Evolutionary conservation across 2,797 vertebrate species (phyloP).

Genomic region (Threskiornis aethiopicus): DNA sequence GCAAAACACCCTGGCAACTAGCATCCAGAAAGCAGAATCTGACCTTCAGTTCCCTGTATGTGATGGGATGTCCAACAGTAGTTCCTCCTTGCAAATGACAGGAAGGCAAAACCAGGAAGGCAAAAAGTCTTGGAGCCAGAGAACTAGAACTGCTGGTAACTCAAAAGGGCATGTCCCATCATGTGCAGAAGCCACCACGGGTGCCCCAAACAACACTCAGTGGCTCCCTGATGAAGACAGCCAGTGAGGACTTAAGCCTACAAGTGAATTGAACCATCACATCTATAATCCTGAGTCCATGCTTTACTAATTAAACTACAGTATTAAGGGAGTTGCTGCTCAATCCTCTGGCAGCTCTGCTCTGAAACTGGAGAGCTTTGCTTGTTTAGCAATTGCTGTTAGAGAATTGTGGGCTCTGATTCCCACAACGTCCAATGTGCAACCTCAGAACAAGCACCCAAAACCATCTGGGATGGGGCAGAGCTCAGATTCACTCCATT

Average conservation of each 20-base stretch:
- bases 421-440: rapidly evolving
- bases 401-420: neutral
- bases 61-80: neutral
- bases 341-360: neutral
- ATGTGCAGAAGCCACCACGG: neutral
- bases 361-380: neutral
- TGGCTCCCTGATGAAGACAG: neutral
- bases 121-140: neutral
- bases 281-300: neutral
- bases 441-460: neutral
- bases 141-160: neutral
- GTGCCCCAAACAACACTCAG: neutral
- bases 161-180: neutral
- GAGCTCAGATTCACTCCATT: neutral
- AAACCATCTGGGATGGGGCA: neutral
- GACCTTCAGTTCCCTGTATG: neutral
- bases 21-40: neutral
- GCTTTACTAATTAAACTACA: neutral
- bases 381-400: neutral
- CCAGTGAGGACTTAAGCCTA: neutral
- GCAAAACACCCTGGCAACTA: neutral
- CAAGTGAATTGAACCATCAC: neutral
- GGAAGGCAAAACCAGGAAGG: neutral
- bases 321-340: neutral
- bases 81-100: neutral